Evolutionary conservation across 2,888 invertebrate genomes (phyloP), one percentile per base, ranked within the genome.

Genomic region (Sarcophaga variegata): DNA sequence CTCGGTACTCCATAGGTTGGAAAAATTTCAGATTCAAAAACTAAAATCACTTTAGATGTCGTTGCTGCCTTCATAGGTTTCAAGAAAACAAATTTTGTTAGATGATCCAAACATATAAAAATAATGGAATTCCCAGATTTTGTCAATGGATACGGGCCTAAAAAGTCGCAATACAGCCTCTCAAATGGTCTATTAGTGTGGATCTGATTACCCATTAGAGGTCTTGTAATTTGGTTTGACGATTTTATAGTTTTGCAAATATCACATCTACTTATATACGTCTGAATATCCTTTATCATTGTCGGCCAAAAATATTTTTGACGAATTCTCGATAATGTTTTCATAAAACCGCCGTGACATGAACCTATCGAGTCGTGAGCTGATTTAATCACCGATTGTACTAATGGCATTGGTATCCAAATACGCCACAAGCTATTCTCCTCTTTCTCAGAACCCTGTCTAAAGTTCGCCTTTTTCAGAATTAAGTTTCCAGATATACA

Each of bases 1-100:
- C 79, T 71, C 1, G 85, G 87, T 10, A 85, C 83, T 0, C 87
- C 87, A 45, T 81, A 87, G 0, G 78, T 71, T 14, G 62, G 76
- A 54, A 87, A 84, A 2, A 87, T 10, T 8, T 77, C 70, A 20
- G 76, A 66, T 66, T 85, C 25, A 17, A 79, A 45, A 45, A 74
- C 82, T 6, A 59, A 22, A 2, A 82, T 79, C 3, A 84, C 79
- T 14, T 79, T 70, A 4, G 37, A 11, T 0, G 78, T 20, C 1
- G 78, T 84, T 12, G 82, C 83, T 0, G 70, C 37, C 6, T 59
- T 74, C 22, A 80, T n/a, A 0, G 76, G 37, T 27, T 67, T 77
- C 4, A 67, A 12, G 45, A 77, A 77, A 0, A 77, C 4, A 77
- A 67, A 77, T 59, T 77, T 77, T 6, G 66, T 67, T 1, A 77